Conservation (phyloP, 2,113 vertebrate species). For the Anoura caudifer region DNA sequence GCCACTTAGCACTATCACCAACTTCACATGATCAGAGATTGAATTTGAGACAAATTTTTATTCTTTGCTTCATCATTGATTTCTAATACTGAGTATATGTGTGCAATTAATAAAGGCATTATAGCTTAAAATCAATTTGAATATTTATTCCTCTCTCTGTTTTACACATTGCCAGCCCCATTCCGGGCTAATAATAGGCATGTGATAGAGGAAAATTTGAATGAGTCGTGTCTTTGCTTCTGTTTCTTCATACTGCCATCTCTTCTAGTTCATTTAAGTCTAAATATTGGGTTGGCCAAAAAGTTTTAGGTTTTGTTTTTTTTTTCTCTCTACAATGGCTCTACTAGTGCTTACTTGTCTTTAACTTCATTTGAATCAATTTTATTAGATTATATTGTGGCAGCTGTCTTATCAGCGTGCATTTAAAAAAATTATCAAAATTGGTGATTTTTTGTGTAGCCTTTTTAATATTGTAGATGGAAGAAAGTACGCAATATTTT, state of each 20-base stretch:
- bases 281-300: too few species aligned
- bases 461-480: too few species aligned
- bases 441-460: too few species aligned
- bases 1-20: not conserved
- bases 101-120: not conserved
- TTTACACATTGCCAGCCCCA: not conserved
- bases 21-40: not conserved
- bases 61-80: not conserved
- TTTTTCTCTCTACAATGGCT: too few species aligned
- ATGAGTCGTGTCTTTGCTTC: not conserved
- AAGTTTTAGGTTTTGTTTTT: too few species aligned
- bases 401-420: too few species aligned
- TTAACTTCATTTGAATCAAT: too few species aligned
- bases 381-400: too few species aligned
- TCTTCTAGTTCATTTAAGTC: not conserved
- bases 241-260: conserved; percentile 18
- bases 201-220: not conserved
- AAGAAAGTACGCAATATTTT: too few species aligned
- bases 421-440: too few species aligned
- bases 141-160: not conserved
- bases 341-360: too few species aligned
- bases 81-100: not conserved
- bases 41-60: not conserved
- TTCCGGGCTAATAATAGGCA: not conserved
- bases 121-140: not conserved